Evolutionary conservation across 2,888 invertebrate species (phyloP).

Genomic region (Cremastinae sp.): DNA sequence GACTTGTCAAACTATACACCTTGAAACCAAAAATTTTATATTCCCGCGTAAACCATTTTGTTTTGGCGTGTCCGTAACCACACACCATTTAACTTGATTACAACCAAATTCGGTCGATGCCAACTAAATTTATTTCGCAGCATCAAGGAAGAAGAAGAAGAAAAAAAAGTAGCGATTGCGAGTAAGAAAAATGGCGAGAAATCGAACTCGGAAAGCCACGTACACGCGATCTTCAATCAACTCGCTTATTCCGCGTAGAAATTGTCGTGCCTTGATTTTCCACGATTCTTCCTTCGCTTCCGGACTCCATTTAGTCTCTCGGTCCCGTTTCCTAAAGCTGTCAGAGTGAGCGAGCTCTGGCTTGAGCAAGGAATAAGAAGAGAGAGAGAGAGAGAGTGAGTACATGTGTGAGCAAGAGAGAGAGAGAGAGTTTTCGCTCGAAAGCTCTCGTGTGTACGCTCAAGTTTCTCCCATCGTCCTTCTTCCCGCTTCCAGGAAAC

Average conservation of each 20-base stretch:
- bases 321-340: conserved; percentile 26
- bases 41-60: too few relatives aligned
- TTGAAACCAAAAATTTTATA: too few relatives aligned
- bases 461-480: conserved; percentile 40
- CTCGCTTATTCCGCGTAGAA: conserved; percentile 15
- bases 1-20: too few relatives aligned
- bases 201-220: not conserved
- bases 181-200: not conserved
- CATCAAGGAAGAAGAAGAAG: too few relatives aligned
- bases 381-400: too few relatives aligned
- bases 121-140: too few relatives aligned
- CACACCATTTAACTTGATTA: too few relatives aligned
- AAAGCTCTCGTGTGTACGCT: conserved; percentile 33
- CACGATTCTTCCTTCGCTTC: conserved; percentile 12
- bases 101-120: too few relatives aligned
- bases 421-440: conserved; percentile 6
- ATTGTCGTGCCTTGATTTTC: conserved; percentile 34
- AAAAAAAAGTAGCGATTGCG: too few relatives aligned
- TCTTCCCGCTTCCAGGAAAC: conserved; percentile 43
- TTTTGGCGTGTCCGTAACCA: too few relatives aligned
- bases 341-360: conserved; percentile 10
- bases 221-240: conserved; percentile 14
- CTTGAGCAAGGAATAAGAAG: too few relatives aligned
- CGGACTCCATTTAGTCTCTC: conserved; percentile 12
- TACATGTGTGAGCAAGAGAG: too few relatives aligned